Percentiles rank a stretch among this genome's conserved stretches.
Evolutionary conservation across 2,888 invertebrate genomes (phyloP).

Genomic region (Diarsia rubi): DNA sequence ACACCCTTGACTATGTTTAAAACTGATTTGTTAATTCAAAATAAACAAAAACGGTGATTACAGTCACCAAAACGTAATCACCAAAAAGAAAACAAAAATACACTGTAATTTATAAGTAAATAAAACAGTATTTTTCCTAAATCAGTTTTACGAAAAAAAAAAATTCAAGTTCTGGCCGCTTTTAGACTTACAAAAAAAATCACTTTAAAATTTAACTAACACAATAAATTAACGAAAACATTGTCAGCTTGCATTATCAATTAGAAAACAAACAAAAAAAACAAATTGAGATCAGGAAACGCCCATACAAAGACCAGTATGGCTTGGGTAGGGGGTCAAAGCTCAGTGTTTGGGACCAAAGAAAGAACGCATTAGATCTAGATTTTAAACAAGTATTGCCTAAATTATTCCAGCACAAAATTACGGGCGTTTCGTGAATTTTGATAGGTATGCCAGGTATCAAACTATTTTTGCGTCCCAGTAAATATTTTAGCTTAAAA

Average conservation of each 20-base stretch:
- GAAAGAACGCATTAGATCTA: constrained; percentile 54
- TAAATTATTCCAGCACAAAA: constrained; percentile 53
- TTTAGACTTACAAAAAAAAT: constrained; percentile 67
- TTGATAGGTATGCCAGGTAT: constrained; percentile 19
- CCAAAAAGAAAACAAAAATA: constrained; percentile 15
- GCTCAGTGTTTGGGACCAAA: constrained; percentile 58
- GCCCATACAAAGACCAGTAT: constrained; percentile 85
- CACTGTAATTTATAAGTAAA: constrained; percentile 30
- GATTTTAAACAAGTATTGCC: constrained; percentile 45
- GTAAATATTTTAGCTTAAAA: constrained; percentile 20
- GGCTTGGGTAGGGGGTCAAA: constrained; percentile 55
- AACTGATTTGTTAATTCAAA: constrained; percentile 20
- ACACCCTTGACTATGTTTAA: constrained; percentile 46
- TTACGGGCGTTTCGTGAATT: constrained; percentile 15
- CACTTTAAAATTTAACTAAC: constrained; percentile 71
- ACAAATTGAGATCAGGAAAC: constrained; percentile 85
- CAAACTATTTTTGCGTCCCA: not conserved
- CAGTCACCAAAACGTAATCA: constrained; percentile 3
- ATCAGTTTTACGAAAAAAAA: constrained; percentile 37
- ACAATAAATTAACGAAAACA: constrained; percentile 77
- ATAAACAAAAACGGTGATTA: constrained; percentile 16
- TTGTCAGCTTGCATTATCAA: constrained; percentile 67
- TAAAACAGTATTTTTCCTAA: constrained; percentile 9
- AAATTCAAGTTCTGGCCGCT: constrained; percentile 44
- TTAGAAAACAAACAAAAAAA: constrained; percentile 73